Conservation (phyloP, 2,797 vertebrate genomes). For the Pelodytes ibericus region DNA sequence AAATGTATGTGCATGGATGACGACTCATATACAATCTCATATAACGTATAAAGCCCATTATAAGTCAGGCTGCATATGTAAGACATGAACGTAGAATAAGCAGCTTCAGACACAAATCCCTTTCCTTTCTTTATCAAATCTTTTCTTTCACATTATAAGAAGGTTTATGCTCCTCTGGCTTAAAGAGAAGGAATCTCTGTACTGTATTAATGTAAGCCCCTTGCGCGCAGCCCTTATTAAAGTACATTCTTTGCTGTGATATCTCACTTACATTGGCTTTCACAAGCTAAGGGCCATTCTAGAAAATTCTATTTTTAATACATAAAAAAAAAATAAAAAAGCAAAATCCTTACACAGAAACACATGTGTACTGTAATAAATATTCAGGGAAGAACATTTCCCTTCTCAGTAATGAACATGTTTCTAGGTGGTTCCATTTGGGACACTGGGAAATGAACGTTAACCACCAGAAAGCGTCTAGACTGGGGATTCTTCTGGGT, state of each 20-base stretch:
- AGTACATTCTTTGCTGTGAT: constrained; percentile 12
- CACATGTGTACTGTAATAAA: background rate
- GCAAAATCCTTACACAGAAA: background rate
- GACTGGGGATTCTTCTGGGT: constrained; percentile 34
- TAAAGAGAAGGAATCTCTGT: constrained; percentile 6
- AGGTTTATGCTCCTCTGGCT: background rate
- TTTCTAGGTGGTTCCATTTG: constrained; percentile 1
- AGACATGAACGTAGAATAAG: background rate
- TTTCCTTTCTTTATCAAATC: constrained; percentile 14
- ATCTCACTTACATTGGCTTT: background rate
- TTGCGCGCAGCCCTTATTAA: background rate
- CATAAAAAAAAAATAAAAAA: background rate
- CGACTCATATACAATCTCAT: too few relatives aligned
- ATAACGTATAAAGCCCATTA: too few relatives aligned
- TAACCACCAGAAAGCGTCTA: constrained; percentile 29
- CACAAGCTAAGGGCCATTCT: background rate
- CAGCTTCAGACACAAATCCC: background rate
- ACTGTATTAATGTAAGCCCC: constrained; percentile 21
- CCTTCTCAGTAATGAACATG: background rate
- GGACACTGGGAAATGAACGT: constrained; percentile 15
- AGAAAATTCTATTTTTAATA: constrained; percentile 1
- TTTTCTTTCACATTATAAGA: background rate
- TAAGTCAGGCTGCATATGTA: background rate
- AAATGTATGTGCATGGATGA: too few relatives aligned
- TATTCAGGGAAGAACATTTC: background rate